phyloP scores from a whole-genome alignment of 2,888 invertebrate genomes.

The Augiades crinisus region DNA sequence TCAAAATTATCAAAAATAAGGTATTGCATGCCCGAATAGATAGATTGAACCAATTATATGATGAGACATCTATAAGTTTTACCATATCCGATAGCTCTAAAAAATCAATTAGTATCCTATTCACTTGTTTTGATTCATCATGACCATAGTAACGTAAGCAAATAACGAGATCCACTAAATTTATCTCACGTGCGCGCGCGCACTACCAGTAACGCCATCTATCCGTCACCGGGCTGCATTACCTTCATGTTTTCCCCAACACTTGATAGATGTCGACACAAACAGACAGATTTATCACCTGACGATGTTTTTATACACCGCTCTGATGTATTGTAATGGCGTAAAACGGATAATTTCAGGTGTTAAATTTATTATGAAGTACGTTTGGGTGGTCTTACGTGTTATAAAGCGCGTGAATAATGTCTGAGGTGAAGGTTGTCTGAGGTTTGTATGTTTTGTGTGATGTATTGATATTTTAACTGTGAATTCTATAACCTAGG shows the following conservation, averaged over 20 bases:
- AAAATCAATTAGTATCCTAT: background rate
- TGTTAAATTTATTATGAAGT: background rate
- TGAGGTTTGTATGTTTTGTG: background rate
- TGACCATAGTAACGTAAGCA: constrained; percentile 32
- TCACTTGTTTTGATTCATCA: background rate
- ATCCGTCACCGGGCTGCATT: constrained; percentile 68
- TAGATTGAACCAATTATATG: too few relatives aligned
- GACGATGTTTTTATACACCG: constrained; percentile 61
- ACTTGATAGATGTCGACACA: constrained; percentile 72
- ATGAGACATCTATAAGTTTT: too few relatives aligned
- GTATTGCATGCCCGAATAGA: too few relatives aligned
- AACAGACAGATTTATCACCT: constrained; percentile 61
- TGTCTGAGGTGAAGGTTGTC: background rate
- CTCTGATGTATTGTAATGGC: constrained; percentile 44
- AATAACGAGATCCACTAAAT: constrained; percentile 31
- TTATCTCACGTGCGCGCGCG: constrained; percentile 46
- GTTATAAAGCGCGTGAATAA: constrained; percentile 5
- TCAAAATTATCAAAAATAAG: too few relatives aligned
- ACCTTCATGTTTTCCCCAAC: constrained; percentile 56
- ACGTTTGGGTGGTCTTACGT: constrained; percentile 19
- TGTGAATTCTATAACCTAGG: too few relatives aligned
- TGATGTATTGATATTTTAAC: background rate
- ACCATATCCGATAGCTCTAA: too few relatives aligned
- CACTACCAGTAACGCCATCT: constrained; percentile 59
- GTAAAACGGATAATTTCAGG: background rate